A percentile compares a stretch with the other conserved stretches of the same genome.
phyloP scores from a whole-genome alignment of 2,113 vertebrate species.

The Aspidoscelis tigris region DNA sequence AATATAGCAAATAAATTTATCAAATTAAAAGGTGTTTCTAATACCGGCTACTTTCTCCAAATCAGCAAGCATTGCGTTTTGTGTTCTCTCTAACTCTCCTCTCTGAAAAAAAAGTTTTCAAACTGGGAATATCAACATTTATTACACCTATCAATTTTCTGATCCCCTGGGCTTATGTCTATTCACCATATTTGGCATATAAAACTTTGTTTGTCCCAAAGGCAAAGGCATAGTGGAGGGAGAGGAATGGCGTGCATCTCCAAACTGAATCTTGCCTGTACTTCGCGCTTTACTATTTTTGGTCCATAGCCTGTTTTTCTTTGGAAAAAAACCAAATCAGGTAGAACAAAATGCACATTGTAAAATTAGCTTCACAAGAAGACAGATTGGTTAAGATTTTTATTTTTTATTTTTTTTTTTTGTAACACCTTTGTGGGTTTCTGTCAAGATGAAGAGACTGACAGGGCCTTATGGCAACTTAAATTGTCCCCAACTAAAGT shows the following conservation, averaged over 20 bases:
- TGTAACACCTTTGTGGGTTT: slow-evolving; percentile 45
- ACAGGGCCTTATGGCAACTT: slow-evolving; percentile 31
- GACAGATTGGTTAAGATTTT: slow-evolving; percentile 7
- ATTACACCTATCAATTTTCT: slow-evolving; percentile 31
- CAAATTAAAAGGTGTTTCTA: slow-evolving; percentile 34
- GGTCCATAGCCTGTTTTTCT: slow-evolving; percentile 58
- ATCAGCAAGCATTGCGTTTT: neutral
- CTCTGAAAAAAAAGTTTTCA: neutral
- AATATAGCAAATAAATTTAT: slow-evolving; percentile 22
- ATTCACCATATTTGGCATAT: slow-evolving; percentile 23
- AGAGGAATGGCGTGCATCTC: slow-evolving; percentile 28
- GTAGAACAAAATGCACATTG: slow-evolving; percentile 62
- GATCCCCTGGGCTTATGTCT: slow-evolving; percentile 23
- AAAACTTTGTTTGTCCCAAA: slow-evolving; percentile 10
- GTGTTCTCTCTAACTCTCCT: neutral
- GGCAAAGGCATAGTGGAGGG: slow-evolving; percentile 1
- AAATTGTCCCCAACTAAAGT: neutral
- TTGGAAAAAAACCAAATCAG: slow-evolving; percentile 51
- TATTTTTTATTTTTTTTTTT: slow-evolving; percentile 31
- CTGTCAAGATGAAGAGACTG: slow-evolving; percentile 22
- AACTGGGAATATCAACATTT: slow-evolving; percentile 18
- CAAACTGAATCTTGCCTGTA: neutral
- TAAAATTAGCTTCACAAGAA: slow-evolving; percentile 44
- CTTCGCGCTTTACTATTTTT: slow-evolving; percentile 59
- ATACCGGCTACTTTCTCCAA: slow-evolving; percentile 40